phyloP scores from a whole-genome alignment of 2,797 vertebrate species.

The Chromobotia macracanthus region DNA sequence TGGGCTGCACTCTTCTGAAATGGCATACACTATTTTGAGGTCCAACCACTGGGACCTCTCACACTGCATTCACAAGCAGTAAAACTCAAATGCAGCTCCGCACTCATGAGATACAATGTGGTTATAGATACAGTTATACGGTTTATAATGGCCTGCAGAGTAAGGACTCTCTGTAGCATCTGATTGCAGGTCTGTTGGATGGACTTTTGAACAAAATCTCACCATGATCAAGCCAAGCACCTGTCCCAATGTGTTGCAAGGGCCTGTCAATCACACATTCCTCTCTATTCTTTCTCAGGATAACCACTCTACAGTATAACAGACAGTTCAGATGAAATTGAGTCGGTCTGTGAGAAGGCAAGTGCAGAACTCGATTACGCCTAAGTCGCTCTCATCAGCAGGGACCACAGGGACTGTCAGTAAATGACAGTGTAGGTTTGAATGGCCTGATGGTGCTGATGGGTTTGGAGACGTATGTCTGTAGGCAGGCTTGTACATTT shows the following conservation, averaged over 20 bases:
- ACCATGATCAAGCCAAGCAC: conserved; percentile 68
- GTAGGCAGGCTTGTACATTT: neutral
- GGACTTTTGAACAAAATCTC: conserved; percentile 54
- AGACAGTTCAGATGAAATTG: conserved; percentile 37
- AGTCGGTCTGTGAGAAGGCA: conserved; percentile 45
- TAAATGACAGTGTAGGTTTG: conserved; percentile 27
- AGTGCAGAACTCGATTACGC: conserved; percentile 56
- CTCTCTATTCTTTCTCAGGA: conserved; percentile 48
- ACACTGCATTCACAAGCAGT: conserved; percentile 1
- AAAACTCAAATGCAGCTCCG: conserved; percentile 3
- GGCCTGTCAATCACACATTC: conserved; percentile 61
- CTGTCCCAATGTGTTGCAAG: conserved; percentile 62
- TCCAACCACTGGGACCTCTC: neutral
- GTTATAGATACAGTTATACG: conserved; percentile 60
- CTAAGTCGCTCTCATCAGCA: conserved; percentile 54
- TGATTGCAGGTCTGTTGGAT: conserved; percentile 30
- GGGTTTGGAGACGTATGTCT: conserved; percentile 29
- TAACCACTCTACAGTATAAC: conserved; percentile 32
- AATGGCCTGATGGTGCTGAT: conserved; percentile 10
- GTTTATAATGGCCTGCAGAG: conserved; percentile 60
- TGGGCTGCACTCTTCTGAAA: conserved; percentile 32
- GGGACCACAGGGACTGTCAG: conserved; percentile 45
- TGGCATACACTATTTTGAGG: conserved; percentile 42
- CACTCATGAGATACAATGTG: conserved; percentile 24
- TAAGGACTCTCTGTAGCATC: conserved; percentile 27